Conservation (phyloP, 2,888 invertebrate species). For the Campoletis raptor region DNA sequence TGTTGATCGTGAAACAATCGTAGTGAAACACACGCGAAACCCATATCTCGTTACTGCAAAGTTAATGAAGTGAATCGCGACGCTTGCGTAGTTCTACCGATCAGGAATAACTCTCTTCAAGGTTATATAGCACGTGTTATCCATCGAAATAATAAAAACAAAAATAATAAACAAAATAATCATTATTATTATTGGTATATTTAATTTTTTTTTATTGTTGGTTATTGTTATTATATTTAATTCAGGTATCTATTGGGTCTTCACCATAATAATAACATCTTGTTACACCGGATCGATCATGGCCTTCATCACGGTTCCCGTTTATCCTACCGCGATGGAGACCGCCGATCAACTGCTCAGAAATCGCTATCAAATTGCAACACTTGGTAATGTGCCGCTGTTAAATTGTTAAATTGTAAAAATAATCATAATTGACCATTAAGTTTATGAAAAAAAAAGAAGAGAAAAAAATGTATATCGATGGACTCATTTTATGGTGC, state of each 20-base stretch:
- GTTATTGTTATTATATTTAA: constrained; percentile 32
- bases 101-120: constrained; percentile 57
- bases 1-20: background rate
- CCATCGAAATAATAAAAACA: constrained; percentile 32
- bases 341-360: constrained; percentile 88
- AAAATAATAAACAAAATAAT: constrained; percentile 5
- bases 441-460: background rate
- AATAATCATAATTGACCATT: background rate
- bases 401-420: constrained; percentile 38
- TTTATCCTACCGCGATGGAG: constrained; percentile 91
- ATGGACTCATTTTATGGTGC: background rate
- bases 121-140: constrained; percentile 34
- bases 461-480: background rate
- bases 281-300: constrained; percentile 94
- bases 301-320: constrained; percentile 92
- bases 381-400: constrained; percentile 87
- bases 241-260: constrained; percentile 93
- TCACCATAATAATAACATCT: constrained; percentile 93
- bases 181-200: constrained; percentile 1
- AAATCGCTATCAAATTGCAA: constrained; percentile 90
- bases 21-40: constrained; percentile 49
- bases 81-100: constrained; percentile 43
- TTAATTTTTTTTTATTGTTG: constrained; percentile 6
- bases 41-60: constrained; percentile 64
- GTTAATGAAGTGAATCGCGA: constrained; percentile 67